Evolutionary conservation across 2,888 invertebrate genomes (phyloP), one percentile per base, ranked within the genome.

Genomic region (Parapristionchus giblindavisi): DNA sequence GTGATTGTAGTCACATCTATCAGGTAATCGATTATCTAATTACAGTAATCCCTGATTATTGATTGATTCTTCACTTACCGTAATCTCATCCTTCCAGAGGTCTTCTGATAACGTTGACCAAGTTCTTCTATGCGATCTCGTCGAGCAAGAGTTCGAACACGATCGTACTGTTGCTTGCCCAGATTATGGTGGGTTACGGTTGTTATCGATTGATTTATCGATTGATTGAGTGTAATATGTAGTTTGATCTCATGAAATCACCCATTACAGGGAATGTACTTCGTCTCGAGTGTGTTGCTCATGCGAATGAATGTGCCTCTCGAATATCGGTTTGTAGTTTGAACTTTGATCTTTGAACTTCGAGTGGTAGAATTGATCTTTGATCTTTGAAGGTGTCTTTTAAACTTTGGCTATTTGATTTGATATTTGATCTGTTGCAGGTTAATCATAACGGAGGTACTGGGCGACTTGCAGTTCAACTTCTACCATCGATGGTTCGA

Each of bases 401-500:
- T 32, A 27, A 60, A 0, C 27, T 32, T 32, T 17, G 43, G 11
- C 21, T 21, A 27, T 34, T 27, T 6, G 3, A 60, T 8, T 6
- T 58, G 32, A 29, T 58, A 27, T 51, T 40, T 24, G 27, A 38
- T 27, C 2, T 43, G 17, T 17, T 43, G 29, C 85, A 90, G 98
- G 51, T 93, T 93, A 63, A 99, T 99, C 68, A 93, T 94, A 78
- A 93, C 93, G 0, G 92, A 93, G 90, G 98, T 99, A 0, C 89
- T 99, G 27, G 99, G 98, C 0, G 97, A 97, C 88, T 90, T 99
- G 78, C 97, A 99, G 89, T 99, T 99, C 87, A 96, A 95, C 89
- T 99, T 99, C 91, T 99, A 99, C 88, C 99, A 99, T 89, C 92
- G 99, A 77, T 99, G 99, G 99, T 99, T 99, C 89, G 99, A 99